A percentile compares a stretch with the other conserved stretches of the same genome.
Conservation (phyloP, 2,888 invertebrate genomes). For the Anticlea derivata region DNA sequence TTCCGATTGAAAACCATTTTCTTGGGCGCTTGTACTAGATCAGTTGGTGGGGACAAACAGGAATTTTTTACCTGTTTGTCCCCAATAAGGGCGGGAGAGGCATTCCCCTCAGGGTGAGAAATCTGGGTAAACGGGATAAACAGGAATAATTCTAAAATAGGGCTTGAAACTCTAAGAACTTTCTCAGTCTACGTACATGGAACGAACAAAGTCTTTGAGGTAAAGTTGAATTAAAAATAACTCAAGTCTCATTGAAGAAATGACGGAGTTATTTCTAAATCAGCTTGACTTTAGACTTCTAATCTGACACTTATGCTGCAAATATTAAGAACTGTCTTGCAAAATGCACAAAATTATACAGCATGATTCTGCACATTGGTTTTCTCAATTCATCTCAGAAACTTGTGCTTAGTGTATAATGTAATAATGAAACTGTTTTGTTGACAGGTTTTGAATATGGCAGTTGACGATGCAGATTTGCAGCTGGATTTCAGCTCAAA, state of each 20-base stretch:
- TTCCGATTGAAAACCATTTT: too few species aligned
- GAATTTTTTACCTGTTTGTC: too few species aligned
- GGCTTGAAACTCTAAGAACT: conserved; percentile 16
- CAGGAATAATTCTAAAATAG: neutral
- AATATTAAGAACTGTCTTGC: neutral
- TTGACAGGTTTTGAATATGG: conserved; percentile 92
- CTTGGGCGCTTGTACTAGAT: too few species aligned
- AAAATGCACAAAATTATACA: neutral
- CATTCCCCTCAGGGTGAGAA: too few species aligned
- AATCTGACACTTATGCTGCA: too few species aligned
- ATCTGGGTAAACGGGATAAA: too few species aligned
- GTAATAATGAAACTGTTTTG: neutral
- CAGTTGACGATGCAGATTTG: conserved; percentile 93
- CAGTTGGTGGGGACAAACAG: too few species aligned
- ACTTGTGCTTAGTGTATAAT: too few species aligned
- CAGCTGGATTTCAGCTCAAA: conserved; percentile 93
- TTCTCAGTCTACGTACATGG: neutral
- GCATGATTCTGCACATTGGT: conserved; percentile 15
- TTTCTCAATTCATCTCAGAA: neutral
- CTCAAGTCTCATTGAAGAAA: too few species aligned
- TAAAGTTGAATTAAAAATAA: too few species aligned
- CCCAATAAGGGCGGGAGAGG: too few species aligned
- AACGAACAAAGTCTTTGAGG: too few species aligned
- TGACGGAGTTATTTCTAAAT: neutral
- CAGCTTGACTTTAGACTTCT: neutral